These are phyloP conservation scores for Hippopotamus amphibius DNA, from an alignment of 2,113 vertebrate species.

Conservation along the genomic window DNA sequence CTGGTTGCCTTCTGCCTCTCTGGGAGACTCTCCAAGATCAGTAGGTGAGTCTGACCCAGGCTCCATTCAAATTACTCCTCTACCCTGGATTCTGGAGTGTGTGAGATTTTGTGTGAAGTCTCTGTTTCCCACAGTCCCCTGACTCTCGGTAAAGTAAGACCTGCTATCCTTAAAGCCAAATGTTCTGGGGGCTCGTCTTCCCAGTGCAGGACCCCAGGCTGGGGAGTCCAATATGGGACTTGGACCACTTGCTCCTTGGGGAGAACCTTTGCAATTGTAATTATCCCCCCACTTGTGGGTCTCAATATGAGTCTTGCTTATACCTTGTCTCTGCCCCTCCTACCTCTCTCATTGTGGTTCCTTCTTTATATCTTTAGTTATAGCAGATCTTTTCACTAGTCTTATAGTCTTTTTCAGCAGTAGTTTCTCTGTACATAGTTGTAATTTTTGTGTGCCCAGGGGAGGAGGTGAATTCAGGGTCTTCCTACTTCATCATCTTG, in stretches of 20 bases:
- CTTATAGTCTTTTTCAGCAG: background rate
- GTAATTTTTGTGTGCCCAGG: background rate
- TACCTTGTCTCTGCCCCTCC: background rate
- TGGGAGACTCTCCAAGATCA: background rate
- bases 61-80: background rate
- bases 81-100: background rate
- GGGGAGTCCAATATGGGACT: background rate
- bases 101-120: background rate
- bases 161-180: background rate
- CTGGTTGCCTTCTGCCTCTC: background rate
- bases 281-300: background rate
- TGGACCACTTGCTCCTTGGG: background rate
- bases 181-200: background rate
- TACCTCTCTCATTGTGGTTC: background rate
- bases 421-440: background rate
- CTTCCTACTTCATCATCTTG: background rate
- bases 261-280: background rate
- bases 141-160: background rate
- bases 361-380: background rate
- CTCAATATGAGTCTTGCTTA: background rate
- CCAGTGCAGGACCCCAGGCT: background rate
- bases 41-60: background rate
- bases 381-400: background rate
- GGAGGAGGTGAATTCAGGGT: background rate
- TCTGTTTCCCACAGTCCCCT: background rate